Conservation (phyloP, 2,113 vertebrate genomes). For the Aspiorhynchus laticeps region DNA sequence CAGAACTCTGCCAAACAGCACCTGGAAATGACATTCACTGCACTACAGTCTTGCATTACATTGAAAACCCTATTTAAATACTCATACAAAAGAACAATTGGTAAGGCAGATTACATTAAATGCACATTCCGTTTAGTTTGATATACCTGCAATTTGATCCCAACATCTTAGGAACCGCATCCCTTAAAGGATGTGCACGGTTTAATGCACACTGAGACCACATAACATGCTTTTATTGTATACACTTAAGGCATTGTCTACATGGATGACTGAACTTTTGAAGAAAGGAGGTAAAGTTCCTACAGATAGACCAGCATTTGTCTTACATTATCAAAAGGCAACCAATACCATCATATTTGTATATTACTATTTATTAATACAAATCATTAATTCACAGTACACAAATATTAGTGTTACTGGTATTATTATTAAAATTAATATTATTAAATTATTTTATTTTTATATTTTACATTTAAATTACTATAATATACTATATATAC, state of each 20-base stretch:
- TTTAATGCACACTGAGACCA: slow-evolving; percentile 8
- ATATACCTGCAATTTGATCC: slow-evolving; percentile 5
- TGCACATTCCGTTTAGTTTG: not conserved
- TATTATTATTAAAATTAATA: too few relatives aligned
- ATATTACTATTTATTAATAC: not conserved
- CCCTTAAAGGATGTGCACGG: slow-evolving; percentile 15
- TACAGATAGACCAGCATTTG: not conserved
- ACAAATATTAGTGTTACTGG: too few relatives aligned
- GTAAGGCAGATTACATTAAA: slow-evolving; percentile 13
- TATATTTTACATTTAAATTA: too few relatives aligned
- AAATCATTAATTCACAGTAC: not conserved
- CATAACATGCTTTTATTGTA: slow-evolving; percentile 24
- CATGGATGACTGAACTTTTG: not conserved
- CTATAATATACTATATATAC: too few relatives aligned
- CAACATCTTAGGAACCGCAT: slow-evolving; percentile 11
- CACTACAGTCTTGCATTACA: slow-evolving; percentile 9
- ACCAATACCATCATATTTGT: not conserved
- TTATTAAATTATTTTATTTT: too few relatives aligned
- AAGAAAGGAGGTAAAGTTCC: slow-evolving; percentile 3
- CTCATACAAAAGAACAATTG: slow-evolving; percentile 16
- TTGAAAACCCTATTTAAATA: not conserved
- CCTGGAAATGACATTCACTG: slow-evolving; percentile 13
- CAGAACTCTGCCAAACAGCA: slow-evolving; percentile 15
- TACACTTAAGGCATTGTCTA: slow-evolving; percentile 23
- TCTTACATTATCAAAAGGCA: not conserved